Evolutionary conservation across 2,797 vertebrate species (phyloP).

Genomic region (Etheostoma perlongum): DNA sequence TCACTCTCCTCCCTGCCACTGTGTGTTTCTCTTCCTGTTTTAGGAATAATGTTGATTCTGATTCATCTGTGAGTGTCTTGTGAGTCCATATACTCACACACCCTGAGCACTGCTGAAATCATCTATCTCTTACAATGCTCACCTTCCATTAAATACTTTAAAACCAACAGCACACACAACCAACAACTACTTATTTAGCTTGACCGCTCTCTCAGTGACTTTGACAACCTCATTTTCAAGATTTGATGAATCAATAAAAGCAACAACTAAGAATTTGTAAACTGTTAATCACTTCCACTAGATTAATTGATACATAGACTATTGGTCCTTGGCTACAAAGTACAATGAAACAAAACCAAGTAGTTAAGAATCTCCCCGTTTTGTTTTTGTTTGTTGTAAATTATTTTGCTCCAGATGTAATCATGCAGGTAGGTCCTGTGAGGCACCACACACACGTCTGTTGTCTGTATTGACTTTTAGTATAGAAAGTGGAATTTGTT

Average conservation of each 20-base stretch:
- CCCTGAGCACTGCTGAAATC: conserved; percentile 50
- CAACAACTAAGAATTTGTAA: conserved; percentile 61
- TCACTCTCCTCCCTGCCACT: conserved; percentile 34
- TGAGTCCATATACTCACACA: conserved; percentile 81
- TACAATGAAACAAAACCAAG: conserved; percentile 75
- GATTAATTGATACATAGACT: conserved; percentile 70
- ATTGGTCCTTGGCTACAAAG: conserved; percentile 67
- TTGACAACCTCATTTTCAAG: conserved; percentile 43
- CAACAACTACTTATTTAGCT: conserved; percentile 51
- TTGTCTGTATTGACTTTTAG: conserved; percentile 83
- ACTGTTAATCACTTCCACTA: conserved; percentile 60
- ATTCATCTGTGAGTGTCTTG: conserved; percentile 87
- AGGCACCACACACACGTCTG: conserved; percentile 69
- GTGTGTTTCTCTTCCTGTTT: conserved; percentile 57
- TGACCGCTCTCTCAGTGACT: conserved; percentile 51
- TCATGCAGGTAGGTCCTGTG: conserved; percentile 63
- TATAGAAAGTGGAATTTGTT: conserved; percentile 71
- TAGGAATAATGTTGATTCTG: conserved; percentile 70
- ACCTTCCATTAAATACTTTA: conserved; percentile 32
- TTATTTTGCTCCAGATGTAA: conserved; percentile 79
- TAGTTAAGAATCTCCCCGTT: conserved; percentile 70
- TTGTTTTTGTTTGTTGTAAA: conserved; percentile 85
- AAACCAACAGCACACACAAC: conserved; percentile 42
- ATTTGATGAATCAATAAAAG: conserved; percentile 49
- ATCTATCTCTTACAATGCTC: conserved; percentile 17